These are phyloP conservation scores for Marasmarcha lunaedactyla DNA, from an alignment of 2,888 invertebrate genomes.

Conservation along the genomic window DNA sequence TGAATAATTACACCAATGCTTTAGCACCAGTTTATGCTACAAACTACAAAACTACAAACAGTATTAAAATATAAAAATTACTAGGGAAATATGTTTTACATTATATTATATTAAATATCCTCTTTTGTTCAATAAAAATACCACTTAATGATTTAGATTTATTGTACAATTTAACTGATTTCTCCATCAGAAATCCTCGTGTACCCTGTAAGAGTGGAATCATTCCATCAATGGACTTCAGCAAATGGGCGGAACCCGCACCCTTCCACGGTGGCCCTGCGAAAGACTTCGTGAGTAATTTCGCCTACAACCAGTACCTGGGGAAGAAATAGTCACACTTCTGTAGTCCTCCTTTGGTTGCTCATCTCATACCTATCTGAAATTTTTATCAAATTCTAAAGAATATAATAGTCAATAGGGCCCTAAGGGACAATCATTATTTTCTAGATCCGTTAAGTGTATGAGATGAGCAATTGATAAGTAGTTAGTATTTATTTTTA, in stretches of 20 bases:
- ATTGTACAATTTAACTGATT: not conserved
- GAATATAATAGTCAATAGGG: too few species aligned
- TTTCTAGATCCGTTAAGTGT: too few species aligned
- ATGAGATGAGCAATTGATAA: too few species aligned
- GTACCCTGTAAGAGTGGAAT: slow-evolving; percentile 92
- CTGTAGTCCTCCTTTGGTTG: slow-evolving; percentile 24
- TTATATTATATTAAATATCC: too few species aligned
- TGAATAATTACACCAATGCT: not conserved
- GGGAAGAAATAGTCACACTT: slow-evolving; percentile 53
- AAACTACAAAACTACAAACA: not conserved
- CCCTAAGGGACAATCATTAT: too few species aligned
- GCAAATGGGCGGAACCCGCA: slow-evolving; percentile 87
- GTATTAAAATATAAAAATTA: too few species aligned
- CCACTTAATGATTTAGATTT: too few species aligned
- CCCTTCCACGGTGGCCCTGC: slow-evolving; percentile 42
- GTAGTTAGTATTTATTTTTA: too few species aligned
- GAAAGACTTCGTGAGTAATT: slow-evolving; percentile 77
- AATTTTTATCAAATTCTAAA: too few species aligned
- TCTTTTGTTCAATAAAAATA: too few species aligned
- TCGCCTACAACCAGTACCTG: slow-evolving; percentile 61
- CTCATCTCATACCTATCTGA: slow-evolving; percentile 16
- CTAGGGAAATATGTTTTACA: too few species aligned
- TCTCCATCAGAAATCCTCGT: slow-evolving; percentile 91
- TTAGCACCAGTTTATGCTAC: not conserved
- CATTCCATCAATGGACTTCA: slow-evolving; percentile 87